Evolutionary conservation across 2,888 invertebrate species (phyloP).

Genomic region (Leptinotarsa tumamoca): DNA sequence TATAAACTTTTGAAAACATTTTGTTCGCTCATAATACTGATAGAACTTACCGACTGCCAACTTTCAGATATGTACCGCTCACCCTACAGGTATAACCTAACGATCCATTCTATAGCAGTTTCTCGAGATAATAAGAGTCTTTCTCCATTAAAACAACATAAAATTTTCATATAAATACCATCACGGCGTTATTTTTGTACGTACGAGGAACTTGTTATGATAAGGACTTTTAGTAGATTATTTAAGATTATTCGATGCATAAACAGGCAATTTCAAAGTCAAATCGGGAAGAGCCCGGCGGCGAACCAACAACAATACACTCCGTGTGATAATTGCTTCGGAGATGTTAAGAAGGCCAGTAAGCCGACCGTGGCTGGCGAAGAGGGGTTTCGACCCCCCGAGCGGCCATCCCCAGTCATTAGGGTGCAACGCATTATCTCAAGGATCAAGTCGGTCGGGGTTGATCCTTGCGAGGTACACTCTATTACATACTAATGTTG

Average conservation of each 20-base stretch:
- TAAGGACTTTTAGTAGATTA: slow-evolving; percentile 42
- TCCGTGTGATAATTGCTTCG: slow-evolving; percentile 37
- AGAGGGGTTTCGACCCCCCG: slow-evolving; percentile 38
- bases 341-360: slow-evolving; percentile 37
- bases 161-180: slow-evolving; percentile 41
- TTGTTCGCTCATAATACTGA: background rate
- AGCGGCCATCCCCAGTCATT: slow-evolving; percentile 61
- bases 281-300: slow-evolving; percentile 35
- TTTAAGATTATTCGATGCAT: slow-evolving; percentile 42
- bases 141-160: slow-evolving; percentile 42
- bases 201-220: slow-evolving; percentile 37
- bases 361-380: slow-evolving; percentile 27
- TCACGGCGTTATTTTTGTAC: slow-evolving; percentile 36
- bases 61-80: slow-evolving; percentile 5
- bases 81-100: slow-evolving; percentile 2
- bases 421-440: slow-evolving; percentile 65
- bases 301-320: slow-evolving; percentile 28
- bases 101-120: slow-evolving; percentile 4
- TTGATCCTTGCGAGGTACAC: slow-evolving; percentile 62
- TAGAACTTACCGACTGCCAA: background rate
- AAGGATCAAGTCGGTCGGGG: slow-evolving; percentile 62
- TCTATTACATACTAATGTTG: slow-evolving; percentile 65
- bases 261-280: slow-evolving; percentile 45
- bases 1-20: background rate
- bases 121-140: slow-evolving; percentile 34